phyloP scores from a whole-genome alignment of 2,113 vertebrate genomes.

The Vulpes ferrilata region DNA sequence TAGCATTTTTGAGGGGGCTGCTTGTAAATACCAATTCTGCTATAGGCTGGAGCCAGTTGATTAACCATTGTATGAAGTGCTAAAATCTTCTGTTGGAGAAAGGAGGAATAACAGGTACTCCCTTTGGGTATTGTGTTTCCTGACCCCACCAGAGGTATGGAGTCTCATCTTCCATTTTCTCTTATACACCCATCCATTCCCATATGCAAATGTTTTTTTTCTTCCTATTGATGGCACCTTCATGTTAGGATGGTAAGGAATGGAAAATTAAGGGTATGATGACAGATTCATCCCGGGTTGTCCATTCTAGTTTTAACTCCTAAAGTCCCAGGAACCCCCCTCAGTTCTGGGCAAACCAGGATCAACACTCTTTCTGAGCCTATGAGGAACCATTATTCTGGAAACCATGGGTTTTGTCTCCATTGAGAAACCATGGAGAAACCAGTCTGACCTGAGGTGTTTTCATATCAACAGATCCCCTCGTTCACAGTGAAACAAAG shows the following conservation, averaged over 20 bases:
- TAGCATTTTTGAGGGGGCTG: conserved; percentile 77
- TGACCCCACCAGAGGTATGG: neutral
- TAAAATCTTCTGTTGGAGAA: conserved; percentile 41
- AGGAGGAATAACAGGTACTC: neutral
- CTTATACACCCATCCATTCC: conserved; percentile 9
- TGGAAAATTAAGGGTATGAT: neutral
- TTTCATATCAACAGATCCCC: neutral
- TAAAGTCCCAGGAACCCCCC: neutral
- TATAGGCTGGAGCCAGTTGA: conserved; percentile 56
- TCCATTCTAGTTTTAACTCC: neutral
- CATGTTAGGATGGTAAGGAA: neutral
- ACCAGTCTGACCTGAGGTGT: neutral
- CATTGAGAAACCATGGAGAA: neutral
- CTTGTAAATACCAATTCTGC: conserved; percentile 74
- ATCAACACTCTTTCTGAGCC: neutral
- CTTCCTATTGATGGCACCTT: neutral
- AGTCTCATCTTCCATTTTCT: neutral
- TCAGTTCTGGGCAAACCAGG: neutral
- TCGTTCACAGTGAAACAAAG: neutral
- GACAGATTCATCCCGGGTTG: neutral
- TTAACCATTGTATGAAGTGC: conserved; percentile 69
- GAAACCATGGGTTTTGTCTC: neutral
- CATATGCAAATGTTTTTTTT: conserved; percentile 42
- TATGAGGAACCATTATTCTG: neutral
- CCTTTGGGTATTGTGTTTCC: conserved; percentile 45